Evolutionary conservation across 2,888 invertebrate genomes (phyloP), one percentile per base, ranked within the genome.

Genomic region (Schrankia costaestrigalis): DNA sequence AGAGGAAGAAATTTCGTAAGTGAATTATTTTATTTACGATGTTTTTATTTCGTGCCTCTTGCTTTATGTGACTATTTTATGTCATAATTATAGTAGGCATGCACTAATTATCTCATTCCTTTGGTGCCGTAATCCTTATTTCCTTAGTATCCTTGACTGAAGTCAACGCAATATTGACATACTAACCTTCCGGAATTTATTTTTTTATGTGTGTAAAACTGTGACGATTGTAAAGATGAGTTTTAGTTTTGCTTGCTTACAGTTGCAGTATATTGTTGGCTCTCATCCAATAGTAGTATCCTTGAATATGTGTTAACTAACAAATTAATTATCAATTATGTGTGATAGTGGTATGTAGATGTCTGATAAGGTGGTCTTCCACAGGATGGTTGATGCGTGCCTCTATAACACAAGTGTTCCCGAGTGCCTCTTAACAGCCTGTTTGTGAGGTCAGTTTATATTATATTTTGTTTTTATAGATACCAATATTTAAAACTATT

Each of bases 391-490:
- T 86, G 87, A 86, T 68, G 70, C 75, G 75, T 78, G 78, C 71
- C 76, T 73, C 62, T 63, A 73, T 78, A 78, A 78, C 78, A 68
- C 68, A 71, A 77, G 80, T 82, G 80, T 70, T 74, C 79, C 80
- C 46, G 82, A 79, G 82, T 85, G 81, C 76, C 74, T 71, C 66
- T 63, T 87, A 86, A 87, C 78, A 48, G 85, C 84, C 84, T 85
- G 85, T 70, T 81, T 86, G 79, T 78, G 80, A 87, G 87, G 87
- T 87, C 80, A 85, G 87, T 86, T 15, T 52, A 41, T 42, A 43
- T 48, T 43, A 48, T 63, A 56, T 53, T 40, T 31, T 38, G 35
- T 38, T 26, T 37, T 35, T 59, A 43, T 31, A 38, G 39, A 36
- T 28, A 45, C 35, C 51, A 45, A 47, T 42, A 42, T 41, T 43